Evolutionary conservation across 2,888 invertebrate species (phyloP), one percentile per base, ranked within the genome.

Genomic region (Drosophila putrida): DNA sequence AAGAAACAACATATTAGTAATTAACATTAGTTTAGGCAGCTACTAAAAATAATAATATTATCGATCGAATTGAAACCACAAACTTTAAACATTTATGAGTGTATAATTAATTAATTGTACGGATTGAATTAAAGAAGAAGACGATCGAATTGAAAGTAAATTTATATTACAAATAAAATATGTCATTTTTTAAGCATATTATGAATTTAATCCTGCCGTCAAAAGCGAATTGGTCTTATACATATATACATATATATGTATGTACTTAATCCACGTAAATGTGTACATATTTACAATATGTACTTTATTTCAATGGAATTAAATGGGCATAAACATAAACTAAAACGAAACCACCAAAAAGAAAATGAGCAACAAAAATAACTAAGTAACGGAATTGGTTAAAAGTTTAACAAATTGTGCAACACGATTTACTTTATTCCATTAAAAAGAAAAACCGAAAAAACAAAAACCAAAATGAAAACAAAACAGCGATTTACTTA

Each of bases 151-250:
- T 35, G 43, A 43, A 33, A 33, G 25, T 33, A 54, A 55, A 43
- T 55, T 43, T 33, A 43, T 35, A 55, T 25, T 25, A 10, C 8
- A 27, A 44, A 25, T n/a, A 53, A 54, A 58, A 65, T 87, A 83
- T 87, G 84, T 87, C 58, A 69, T 66, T 85, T 85, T 85, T 82
- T n/a, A 75, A 75, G 69, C 80, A 82, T 88, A 82, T 79, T 72
- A 71, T 77, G 80, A 88, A 88, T 90, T 84, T 74, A 84, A 76
- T 89, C 89, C 89, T 90, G 90, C 89, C 89, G 89, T 87, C 62
- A 76, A 72, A 66, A 76, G 82, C 81, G 85, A 81, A 88, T 84
- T 89, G 89, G 75, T 81, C 78, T 85, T 78, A 71, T 78, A 78
- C 64, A 59, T 73, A 80, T 71, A 71, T 68, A 66, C 76, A 71